Evolutionary conservation across 1,140 invertebrate species (phyloP), one percentile per base, ranked within the genome.

Genomic region (Drosophila neocordata): DNA sequence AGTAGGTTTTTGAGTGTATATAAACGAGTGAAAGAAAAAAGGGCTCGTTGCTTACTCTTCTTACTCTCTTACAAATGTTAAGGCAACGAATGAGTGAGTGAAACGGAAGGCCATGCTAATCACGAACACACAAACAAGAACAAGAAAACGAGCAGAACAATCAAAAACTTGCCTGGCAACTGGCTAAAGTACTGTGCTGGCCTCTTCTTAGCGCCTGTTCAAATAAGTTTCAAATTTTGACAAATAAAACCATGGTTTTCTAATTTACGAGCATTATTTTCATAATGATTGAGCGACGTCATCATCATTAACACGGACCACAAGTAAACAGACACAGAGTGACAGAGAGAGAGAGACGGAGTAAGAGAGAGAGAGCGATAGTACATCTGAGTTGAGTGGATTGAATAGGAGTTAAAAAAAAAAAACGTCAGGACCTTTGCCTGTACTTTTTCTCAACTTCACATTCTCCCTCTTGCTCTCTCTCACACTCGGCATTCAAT

Each of bases 161-260:
- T 41, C n/a, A 69, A 68, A 53, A 73, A 69, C 69, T 70, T 51
- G 76, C 56, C 57, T 72, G 69, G 63, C 71, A 70, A 77, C 71
- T 44, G 62, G 53, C 53, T 18, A 34, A n/a, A 65, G n/a, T 51
- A 20, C 20, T 18, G 55, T 69, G 34, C 67, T 85, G 64, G 61
- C 51, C 59, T 68, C 84, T 73, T 60, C 77, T 91, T 52, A 65
- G 75, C 89, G 89, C 89, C 89, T 88, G 89, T 80, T 91, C 78
- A 91, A 91, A 91, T 91, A 91, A 90, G 89, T 91, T 91, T 91
- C 89, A 91, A 89, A 91, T 91, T 91, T 91, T 91, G 89, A 91
- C 89, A 91, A 91, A 91, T 76, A 91, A 91, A 91, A 91, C 84
- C 89, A 87, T 90, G 82, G 73, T 87, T 84, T 82, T 80, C 79